Percentiles rank a stretch among this genome's conserved stretches.
Conservation (phyloP, 2,797 vertebrate genomes). For the Emys orbicularis region DNA sequence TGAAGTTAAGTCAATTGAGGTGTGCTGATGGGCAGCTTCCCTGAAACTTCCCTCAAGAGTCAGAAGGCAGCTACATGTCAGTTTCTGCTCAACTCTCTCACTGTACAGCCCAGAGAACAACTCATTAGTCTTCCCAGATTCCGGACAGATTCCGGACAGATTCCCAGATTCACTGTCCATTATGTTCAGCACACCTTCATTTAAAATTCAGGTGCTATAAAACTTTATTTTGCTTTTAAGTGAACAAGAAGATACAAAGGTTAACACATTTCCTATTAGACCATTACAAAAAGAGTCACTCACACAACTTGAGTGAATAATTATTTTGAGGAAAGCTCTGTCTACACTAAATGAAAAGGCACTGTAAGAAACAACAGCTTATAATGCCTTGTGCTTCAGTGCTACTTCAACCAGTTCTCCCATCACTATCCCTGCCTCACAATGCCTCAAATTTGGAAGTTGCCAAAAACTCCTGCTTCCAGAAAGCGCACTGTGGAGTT, state of each 20-base stretch:
- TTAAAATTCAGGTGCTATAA: background rate
- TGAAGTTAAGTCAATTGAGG: background rate
- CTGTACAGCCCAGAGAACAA: background rate
- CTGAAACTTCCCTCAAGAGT: background rate
- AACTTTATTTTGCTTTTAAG: background rate
- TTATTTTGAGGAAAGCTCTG: slow-evolving; percentile 44
- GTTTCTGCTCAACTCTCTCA: background rate
- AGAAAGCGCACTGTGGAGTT: slow-evolving; percentile 38
- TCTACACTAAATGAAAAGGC: slow-evolving; percentile 56
- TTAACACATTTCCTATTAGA: background rate
- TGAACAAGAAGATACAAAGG: background rate
- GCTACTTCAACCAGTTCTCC: slow-evolving; percentile 68
- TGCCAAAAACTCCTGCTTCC: slow-evolving; percentile 48
- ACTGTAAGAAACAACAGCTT: background rate
- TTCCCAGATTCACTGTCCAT: background rate
- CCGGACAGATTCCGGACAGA: too few species aligned
- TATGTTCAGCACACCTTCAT: background rate
- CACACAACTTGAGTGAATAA: background rate
- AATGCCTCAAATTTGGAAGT: background rate
- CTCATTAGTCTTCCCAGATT: background rate
- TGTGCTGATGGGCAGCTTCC: background rate
- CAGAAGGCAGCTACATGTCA: background rate
- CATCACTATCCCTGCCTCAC: background rate
- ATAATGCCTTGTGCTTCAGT: slow-evolving; percentile 26
- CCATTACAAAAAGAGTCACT: background rate